Evolutionary conservation across 2,113 vertebrate genomes (phyloP), one percentile per base, ranked within the genome.

Genomic region (Mesocricetus auratus): DNA sequence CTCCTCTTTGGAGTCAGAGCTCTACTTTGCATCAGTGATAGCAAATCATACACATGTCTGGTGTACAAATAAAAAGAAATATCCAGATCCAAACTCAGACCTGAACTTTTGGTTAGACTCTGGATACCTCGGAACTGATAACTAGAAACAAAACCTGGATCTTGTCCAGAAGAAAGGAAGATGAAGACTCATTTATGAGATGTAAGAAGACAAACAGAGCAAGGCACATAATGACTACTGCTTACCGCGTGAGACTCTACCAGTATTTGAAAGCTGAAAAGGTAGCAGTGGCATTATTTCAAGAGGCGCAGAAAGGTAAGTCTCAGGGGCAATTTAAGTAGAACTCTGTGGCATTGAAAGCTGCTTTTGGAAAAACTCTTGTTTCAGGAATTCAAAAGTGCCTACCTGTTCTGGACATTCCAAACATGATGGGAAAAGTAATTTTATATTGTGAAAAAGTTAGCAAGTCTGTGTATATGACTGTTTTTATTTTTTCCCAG

Each of bases 231-330:
- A 93, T 94, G 71, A 85, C 83, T 91, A 88, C 36, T 26, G 69
- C 58, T 66, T 95, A 78, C 83, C 64, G 87, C 89, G 90, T 91
- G 96, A 95, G 86, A 89, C 87, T 94, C 74, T 97, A 96, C 95
- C 96, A 96, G 94, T 90, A 95, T 97, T 91, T 96, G 82, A 93
- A 97, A 96, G 89, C 90, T 94, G 88, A 89, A 94, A 95, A 86
- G 66, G 86, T 93, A 68, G 22, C 68, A 97, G 66, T 86, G 89
- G 86, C 95, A 93, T 96, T 93, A 86, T 77, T 96, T 87, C 75
- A 90, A 87, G 79, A 95, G 36, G 85, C 71, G 74, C 50, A 62
- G 92, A 89, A 93, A 68, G 60, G 8, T 91, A 94, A 91, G 77
- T 94, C 87, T 60, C 56, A 42, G 74, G 64, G 97, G 10, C 95